Evolutionary conservation across 2,888 invertebrate species (phyloP).

Genomic region (Pherbina coryleti): DNA sequence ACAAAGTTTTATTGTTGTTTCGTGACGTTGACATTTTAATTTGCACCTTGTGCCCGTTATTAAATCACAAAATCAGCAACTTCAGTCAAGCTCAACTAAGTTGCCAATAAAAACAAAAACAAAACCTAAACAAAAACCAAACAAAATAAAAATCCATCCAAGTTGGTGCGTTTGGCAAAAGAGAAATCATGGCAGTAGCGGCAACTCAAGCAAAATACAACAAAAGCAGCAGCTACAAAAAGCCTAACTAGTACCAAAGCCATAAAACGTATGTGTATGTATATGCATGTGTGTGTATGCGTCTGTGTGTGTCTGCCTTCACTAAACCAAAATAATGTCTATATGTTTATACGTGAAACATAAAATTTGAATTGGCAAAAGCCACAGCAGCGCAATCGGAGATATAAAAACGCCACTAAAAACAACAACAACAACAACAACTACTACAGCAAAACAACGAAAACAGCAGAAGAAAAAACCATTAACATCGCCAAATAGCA

Average conservation of each 20-base stretch:
- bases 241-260: neutral
- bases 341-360: neutral
- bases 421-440: too few species aligned
- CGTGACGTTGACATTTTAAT: slow-evolving; percentile 30
- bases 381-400: neutral
- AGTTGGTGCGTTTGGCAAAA: slow-evolving; percentile 13
- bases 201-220: neutral
- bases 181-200: neutral
- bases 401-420: neutral
- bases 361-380: slow-evolving; percentile 2
- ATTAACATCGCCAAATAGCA: neutral
- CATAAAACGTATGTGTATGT: neutral
- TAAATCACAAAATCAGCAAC: slow-evolving; percentile 29
- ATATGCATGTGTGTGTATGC: too few species aligned
- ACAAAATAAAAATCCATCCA: neutral
- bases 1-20: neutral
- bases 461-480: neutral
- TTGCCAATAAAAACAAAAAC: too few species aligned
- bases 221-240: neutral
- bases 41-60: slow-evolving; percentile 32
- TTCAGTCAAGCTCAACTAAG: slow-evolving; percentile 8
- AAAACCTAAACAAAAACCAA: too few species aligned
- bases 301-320: neutral
- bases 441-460: too few species aligned
- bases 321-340: neutral